A percentile compares a stretch with the other conserved stretches of the same genome.
phyloP scores from a whole-genome alignment of 2,113 vertebrate species.

The Cheilinus undulatus region DNA sequence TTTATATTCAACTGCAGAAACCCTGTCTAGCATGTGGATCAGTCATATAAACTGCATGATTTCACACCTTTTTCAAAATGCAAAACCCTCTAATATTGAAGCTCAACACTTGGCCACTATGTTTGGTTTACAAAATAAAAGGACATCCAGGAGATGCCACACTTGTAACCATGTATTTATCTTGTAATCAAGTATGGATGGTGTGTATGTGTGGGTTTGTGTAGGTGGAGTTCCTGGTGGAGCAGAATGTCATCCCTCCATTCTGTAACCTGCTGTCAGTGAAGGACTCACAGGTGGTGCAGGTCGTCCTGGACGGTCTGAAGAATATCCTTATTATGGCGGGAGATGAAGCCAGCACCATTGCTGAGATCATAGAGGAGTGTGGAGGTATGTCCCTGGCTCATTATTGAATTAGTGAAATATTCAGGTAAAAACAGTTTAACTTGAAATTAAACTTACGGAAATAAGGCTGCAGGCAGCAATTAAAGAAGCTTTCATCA shows the following conservation, averaged over 20 bases:
- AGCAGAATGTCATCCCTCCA: conserved; percentile 96
- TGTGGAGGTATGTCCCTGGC: conserved; percentile 88
- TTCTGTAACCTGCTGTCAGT: conserved; percentile 97
- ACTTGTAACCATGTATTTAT: conserved; percentile 55
- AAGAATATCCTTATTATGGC: conserved; percentile 99
- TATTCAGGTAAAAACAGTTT: too few relatives aligned
- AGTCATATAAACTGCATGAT: background rate
- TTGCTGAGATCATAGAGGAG: conserved; percentile 98
- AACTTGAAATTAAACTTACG: too few relatives aligned
- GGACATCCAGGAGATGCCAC: background rate
- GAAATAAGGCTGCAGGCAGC: too few relatives aligned
- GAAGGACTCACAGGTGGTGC: conserved; percentile 99
- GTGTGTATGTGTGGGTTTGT: conserved; percentile 72
- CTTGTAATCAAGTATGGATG: conserved; percentile 74
- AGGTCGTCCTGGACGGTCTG: conserved; percentile 97
- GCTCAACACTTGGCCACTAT: background rate
- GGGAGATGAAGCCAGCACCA: conserved; percentile 96
- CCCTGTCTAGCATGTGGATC: background rate
- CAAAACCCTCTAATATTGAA: background rate
- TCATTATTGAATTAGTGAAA: too few relatives aligned
- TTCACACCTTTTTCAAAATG: background rate
- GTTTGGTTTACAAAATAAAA: background rate
- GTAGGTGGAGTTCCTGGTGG: conserved; percentile 98
- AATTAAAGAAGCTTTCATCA: too few relatives aligned
- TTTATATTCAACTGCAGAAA: background rate